Conservation (phyloP, 2,113 vertebrate species). For the Puma concolor region DNA sequence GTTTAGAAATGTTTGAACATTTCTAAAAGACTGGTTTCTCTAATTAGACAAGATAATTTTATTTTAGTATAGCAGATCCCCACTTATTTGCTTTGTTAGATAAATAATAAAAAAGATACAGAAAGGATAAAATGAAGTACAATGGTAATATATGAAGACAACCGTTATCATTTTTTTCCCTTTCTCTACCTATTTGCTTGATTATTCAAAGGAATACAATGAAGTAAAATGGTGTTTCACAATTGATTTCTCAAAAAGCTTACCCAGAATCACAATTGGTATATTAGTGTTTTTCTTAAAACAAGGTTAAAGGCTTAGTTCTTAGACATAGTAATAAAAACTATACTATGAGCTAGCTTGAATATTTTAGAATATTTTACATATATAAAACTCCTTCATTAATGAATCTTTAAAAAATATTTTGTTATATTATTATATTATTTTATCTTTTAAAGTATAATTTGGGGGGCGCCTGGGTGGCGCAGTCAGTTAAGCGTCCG, state of each 20-base stretch:
- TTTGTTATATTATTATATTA: neutral
- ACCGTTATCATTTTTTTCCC: neutral
- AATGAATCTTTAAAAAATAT: neutral
- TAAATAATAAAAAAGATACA: neutral
- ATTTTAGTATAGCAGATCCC: neutral
- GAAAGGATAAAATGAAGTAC: neutral
- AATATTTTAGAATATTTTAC: conserved; percentile 26
- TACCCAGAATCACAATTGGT: neutral
- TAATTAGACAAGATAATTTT: neutral
- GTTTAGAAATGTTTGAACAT: conserved; percentile 10
- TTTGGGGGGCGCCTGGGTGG: too few relatives aligned
- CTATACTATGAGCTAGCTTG: neutral
- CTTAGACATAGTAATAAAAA: conserved; percentile 27
- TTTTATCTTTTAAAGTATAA: neutral
- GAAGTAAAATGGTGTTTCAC: neutral
- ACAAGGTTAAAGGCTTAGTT: conserved; percentile 13
- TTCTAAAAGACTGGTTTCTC: neutral
- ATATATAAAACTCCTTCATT: neutral
- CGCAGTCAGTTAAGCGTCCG: too few relatives aligned
- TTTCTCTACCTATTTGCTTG: neutral
- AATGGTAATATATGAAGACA: conserved; percentile 1
- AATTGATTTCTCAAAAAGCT: conserved; percentile 7
- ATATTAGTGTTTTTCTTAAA: neutral
- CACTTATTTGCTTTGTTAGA: neutral
- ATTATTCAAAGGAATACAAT: neutral